Conservation (phyloP, 2,888 invertebrate species). For the Hypolimnas misippus region DNA sequence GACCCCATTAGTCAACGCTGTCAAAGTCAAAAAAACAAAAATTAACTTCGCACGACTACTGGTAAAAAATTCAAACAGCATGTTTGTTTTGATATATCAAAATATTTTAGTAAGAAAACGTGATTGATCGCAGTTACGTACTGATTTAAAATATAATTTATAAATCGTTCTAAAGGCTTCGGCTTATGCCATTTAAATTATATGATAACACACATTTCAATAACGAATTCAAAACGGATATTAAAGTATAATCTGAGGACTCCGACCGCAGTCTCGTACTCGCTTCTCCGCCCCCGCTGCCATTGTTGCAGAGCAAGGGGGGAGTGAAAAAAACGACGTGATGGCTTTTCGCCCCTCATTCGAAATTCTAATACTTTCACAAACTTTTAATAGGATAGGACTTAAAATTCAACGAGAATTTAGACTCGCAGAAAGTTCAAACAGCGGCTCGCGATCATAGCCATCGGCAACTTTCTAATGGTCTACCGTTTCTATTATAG, state of each 20-base stretch:
- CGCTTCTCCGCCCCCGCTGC: conserved; percentile 46
- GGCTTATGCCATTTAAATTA: conserved; percentile 41
- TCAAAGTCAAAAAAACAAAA: conserved; percentile 75
- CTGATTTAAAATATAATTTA: conserved; percentile 48
- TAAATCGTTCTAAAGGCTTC: conserved; percentile 18
- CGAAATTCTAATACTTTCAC: conserved; percentile 80
- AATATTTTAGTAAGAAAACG: conserved; percentile 15
- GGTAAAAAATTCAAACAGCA: conserved; percentile 47
- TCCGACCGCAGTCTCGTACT: conserved; percentile 51
- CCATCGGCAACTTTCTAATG: conserved; percentile 52
- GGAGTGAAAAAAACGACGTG: conserved; percentile 72
- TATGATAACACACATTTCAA: conserved; percentile 63
- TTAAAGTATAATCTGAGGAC: conserved; percentile 65
- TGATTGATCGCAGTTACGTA: neutral
- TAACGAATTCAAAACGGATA: conserved; percentile 67
- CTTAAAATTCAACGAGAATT: conserved; percentile 79
- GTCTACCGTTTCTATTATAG: conserved; percentile 47
- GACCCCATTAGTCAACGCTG: conserved; percentile 79
- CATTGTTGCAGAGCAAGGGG: conserved; percentile 56
- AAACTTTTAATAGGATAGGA: conserved; percentile 83
- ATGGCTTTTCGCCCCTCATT: conserved; percentile 81
- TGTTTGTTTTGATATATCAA: conserved; percentile 26
- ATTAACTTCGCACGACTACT: conserved; percentile 49
- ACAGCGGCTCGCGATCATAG: conserved; percentile 55
- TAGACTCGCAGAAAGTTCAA: conserved; percentile 68